Evolutionary conservation across 1,140 invertebrate genomes (phyloP), one percentile per base, ranked within the genome.

Genomic region (Formica selysi): DNA sequence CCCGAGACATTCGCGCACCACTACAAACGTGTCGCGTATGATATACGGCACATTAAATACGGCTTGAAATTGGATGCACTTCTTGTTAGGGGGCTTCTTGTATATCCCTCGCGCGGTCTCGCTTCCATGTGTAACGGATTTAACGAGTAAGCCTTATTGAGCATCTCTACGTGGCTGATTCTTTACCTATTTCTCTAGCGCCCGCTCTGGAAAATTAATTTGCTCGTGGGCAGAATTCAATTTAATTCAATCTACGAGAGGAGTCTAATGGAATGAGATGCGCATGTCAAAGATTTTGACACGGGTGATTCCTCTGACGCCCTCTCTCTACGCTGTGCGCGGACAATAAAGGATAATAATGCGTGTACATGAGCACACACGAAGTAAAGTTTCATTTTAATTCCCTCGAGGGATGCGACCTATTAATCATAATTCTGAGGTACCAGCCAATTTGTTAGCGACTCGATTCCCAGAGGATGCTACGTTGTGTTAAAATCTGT

Each of bases 391-490:
- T 90, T 79, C 67, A 61, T 84, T 91, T 87, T 89, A 87, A 91
- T 91, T 86, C 86, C 78, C 61, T 51, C 76, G 44, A 73, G 48
- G 76, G 74, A 83, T 79, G 61, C 65, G 62, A 84, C 57, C 80
- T 89, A 91, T 91, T 89, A 88, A 91, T 91, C 86, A 91, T 90
- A 79, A 87, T 87, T 81, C 68, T 65, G 67, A 73, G 86, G 73
- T 89, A 81, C 54, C 32, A 64, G 71, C 78, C 89, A 90, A 89
- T 90, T 90, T 89, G 85, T 81, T 80, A 81, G 81, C 80, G 74
- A 83, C 78, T 87, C 65, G 85, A 87, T 74, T 64, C 86, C 54
- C 79, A 41, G 26, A 44, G 67, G 74, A 44, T 48, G 11, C 48
- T 38, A 54, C 61, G 29, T 90, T 85, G 76, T 68, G 76, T 89